These are phyloP conservation scores for Aporrectodea caliginosa DNA, from an alignment of 1,140 invertebrate species.

Conservation along the genomic window DNA sequence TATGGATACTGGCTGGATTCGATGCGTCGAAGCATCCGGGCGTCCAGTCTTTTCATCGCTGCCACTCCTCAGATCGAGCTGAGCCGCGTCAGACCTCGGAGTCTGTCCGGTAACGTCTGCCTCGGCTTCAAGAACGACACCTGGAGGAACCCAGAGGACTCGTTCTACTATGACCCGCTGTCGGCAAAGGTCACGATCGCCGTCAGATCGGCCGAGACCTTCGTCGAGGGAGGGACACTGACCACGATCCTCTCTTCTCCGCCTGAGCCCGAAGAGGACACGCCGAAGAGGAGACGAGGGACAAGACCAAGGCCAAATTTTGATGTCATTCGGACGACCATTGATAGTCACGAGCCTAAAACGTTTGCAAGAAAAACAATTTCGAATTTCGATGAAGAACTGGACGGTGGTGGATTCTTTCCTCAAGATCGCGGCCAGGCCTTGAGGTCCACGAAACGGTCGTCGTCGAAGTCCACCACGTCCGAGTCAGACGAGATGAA, in stretches of 20 bases:
- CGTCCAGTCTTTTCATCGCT: background rate
- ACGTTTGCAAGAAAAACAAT: too few relatives aligned
- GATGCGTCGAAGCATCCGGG: background rate
- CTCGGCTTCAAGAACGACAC: conserved; percentile 6
- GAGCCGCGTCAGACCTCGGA: background rate
- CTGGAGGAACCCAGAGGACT: conserved; percentile 23
- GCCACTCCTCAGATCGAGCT: background rate
- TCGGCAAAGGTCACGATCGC: background rate
- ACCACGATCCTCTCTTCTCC: too few relatives aligned
- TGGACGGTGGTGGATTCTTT: background rate
- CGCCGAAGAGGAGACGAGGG: background rate
- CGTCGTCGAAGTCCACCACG: too few relatives aligned
- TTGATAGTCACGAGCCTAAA: too few relatives aligned
- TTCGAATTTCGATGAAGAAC: background rate
- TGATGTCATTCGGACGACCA: background rate
- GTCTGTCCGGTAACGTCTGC: background rate
- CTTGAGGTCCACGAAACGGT: background rate
- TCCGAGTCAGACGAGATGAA: background rate
- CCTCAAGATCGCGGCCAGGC: background rate
- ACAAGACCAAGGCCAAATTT: too few relatives aligned
- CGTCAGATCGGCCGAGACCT: background rate
- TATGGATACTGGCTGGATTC: background rate
- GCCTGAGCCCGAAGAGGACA: background rate
- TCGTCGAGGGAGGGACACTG: background rate
- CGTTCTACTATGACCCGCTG: conserved; percentile 19